Evolutionary conservation across 2,888 invertebrate genomes (phyloP).

Genomic region (Microplitis deprimator): DNA sequence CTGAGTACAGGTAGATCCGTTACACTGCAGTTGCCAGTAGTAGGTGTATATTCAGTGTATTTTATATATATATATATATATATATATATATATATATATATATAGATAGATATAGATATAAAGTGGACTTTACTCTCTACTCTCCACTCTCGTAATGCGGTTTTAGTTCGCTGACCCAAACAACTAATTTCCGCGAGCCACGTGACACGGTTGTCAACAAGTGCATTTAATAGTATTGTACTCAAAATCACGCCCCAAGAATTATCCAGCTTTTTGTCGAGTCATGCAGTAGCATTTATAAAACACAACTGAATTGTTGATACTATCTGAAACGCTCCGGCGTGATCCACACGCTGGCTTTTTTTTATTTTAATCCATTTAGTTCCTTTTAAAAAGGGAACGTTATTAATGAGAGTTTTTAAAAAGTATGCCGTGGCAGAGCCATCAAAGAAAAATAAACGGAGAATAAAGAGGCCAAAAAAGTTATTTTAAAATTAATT

Average conservation of each 20-base stretch:
- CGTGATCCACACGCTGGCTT: background rate
- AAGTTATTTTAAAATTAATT: conserved; percentile 5
- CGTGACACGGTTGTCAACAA: conserved; percentile 50
- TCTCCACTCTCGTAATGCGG: conserved; percentile 52
- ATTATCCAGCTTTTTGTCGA: background rate
- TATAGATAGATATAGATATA: background rate
- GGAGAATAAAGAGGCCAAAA: background rate
- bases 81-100: background rate
- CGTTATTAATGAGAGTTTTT: background rate
- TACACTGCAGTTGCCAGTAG: conserved; percentile 50
- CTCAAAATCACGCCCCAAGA: conserved; percentile 17
- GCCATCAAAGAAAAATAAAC: background rate
- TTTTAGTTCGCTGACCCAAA: conserved; percentile 58
- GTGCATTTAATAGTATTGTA: conserved; percentile 18
- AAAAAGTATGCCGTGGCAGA: background rate
- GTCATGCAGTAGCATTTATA: background rate
- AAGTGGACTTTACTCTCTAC: background rate
- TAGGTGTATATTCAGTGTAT: conserved; percentile 1
- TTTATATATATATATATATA: too few species aligned
- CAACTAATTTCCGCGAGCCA: conserved; percentile 58
- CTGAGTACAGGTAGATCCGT: conserved; percentile 54
- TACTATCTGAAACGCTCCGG: conserved; percentile 7
- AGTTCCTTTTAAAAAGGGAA: background rate
- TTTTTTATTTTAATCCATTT: background rate
- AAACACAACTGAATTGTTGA: conserved; percentile 9